These are phyloP conservation scores for Gallinago jamesoni DNA, from an alignment of 2,113 vertebrate genomes.

Conservation along the genomic window DNA sequence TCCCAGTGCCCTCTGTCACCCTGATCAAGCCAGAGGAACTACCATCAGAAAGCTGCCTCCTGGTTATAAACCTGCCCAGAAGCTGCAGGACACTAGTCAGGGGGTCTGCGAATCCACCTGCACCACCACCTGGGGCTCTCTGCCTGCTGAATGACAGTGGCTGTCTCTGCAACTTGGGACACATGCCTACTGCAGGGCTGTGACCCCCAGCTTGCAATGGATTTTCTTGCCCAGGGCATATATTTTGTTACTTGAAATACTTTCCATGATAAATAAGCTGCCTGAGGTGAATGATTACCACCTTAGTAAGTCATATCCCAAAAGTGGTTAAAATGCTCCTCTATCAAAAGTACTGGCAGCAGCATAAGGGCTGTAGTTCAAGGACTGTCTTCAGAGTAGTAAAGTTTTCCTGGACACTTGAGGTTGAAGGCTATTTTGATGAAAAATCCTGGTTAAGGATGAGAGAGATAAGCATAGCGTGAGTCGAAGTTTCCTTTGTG, in stretches of 20 bases:
- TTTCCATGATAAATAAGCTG: neutral
- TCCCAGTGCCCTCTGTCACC: neutral
- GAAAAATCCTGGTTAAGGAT: neutral
- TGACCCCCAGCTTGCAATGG: neutral
- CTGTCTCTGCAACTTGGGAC: neutral
- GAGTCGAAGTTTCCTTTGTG: neutral
- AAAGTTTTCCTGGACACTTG: neutral
- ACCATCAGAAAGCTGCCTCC: neutral
- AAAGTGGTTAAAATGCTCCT: neutral
- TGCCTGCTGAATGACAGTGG: neutral
- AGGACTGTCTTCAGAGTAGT: neutral
- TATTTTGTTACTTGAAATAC: neutral
- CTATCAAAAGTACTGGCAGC: neutral
- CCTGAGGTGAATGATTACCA: neutral
- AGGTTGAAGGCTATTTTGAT: neutral
- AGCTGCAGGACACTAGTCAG: neutral
- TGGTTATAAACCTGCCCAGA: neutral
- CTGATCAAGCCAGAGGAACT: neutral
- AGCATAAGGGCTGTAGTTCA: neutral
- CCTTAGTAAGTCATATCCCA: neutral
- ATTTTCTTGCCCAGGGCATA: neutral
- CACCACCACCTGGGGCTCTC: neutral
- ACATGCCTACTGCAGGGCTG: neutral
- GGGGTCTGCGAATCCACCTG: neutral
- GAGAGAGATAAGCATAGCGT: neutral